Evolutionary conservation across 1,140 invertebrate species (phyloP).

Genomic region (Helicorthomorpha holstii): DNA sequence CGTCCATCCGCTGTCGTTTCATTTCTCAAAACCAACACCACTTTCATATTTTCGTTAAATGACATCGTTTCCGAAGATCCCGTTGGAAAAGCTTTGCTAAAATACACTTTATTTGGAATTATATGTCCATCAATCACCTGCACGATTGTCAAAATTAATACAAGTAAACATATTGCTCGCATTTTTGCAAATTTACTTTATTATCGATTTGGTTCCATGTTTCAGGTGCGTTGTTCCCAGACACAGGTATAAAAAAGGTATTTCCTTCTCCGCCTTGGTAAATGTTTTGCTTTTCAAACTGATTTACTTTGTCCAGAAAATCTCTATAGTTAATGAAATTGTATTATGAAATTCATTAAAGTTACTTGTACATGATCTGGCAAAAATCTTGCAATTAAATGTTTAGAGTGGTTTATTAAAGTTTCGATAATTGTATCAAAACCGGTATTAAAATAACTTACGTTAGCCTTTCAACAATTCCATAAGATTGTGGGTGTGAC

Average conservation of each 20-base stretch:
- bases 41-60: constrained; percentile 61
- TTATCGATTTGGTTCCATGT: constrained; percentile 10
- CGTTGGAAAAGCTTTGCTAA: constrained; percentile 55
- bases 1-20: background rate
- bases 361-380: no score
- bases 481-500: background rate
- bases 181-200: constrained; percentile 8
- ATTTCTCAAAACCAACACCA: constrained; percentile 20
- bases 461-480: background rate
- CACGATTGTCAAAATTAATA: constrained; percentile 50
- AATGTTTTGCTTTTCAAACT: constrained; percentile 48
- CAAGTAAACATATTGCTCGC: constrained; percentile 27
- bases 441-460: background rate
- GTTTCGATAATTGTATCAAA: background rate
- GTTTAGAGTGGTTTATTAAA: background rate
- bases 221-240: constrained; percentile 47
- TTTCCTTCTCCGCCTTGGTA: constrained; percentile 55
- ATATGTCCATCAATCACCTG: constrained; percentile 80
- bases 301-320: constrained; percentile 51
- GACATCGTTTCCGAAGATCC: constrained; percentile 53
- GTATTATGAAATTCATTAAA: no score
- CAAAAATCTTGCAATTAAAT: background rate
- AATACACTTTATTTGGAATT: constrained; percentile 68
- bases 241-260: constrained; percentile 79
- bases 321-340: constrained; percentile 6